Evolutionary conservation across 1,140 invertebrate species (phyloP).

Genomic region (Drosophila persimilis): DNA sequence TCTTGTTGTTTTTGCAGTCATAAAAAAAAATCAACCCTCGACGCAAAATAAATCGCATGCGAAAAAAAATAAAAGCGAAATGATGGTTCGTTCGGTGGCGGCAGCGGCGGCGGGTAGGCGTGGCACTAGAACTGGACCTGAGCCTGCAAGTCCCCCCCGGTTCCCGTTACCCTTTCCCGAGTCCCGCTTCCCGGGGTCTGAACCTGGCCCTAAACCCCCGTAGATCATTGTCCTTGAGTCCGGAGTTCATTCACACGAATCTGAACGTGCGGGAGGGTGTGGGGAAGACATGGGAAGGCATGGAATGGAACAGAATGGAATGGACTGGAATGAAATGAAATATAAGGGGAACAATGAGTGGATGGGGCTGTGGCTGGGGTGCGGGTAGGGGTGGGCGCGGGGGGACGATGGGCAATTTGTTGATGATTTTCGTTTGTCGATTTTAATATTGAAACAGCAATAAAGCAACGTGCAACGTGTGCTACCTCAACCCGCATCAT

Average conservation of each 20-base stretch:
- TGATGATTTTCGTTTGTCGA: conserved; percentile 65
- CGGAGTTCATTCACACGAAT: conserved; percentile 73
- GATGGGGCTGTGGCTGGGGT: background rate
- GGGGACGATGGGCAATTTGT: conserved; percentile 21
- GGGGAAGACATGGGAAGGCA: background rate
- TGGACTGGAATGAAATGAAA: background rate
- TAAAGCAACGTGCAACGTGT: conserved; percentile 26
- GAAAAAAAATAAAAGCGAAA: conserved; percentile 46
- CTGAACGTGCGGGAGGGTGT: background rate
- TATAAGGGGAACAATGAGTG: background rate
- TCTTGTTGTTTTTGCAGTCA: conserved; percentile 36
- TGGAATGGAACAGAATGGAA: conserved; percentile 8
- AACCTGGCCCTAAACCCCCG: conserved; percentile 37
- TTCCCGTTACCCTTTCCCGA: background rate
- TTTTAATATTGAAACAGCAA: conserved; percentile 65
- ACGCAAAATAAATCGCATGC: conserved; percentile 67
- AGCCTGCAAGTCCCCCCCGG: background rate
- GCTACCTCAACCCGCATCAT: conserved; percentile 15
- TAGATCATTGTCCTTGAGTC: conserved; percentile 79
- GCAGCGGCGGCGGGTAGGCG: conserved; percentile 23
- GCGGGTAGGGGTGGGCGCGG: too few species aligned
- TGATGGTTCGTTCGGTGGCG: background rate
- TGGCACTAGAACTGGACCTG: conserved; percentile 38
- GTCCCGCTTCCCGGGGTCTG: conserved; percentile 14
- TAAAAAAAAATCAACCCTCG: conserved; percentile 75